Conservation (phyloP, 2,888 invertebrate species). For the Pristionchus fissidentatus region DNA sequence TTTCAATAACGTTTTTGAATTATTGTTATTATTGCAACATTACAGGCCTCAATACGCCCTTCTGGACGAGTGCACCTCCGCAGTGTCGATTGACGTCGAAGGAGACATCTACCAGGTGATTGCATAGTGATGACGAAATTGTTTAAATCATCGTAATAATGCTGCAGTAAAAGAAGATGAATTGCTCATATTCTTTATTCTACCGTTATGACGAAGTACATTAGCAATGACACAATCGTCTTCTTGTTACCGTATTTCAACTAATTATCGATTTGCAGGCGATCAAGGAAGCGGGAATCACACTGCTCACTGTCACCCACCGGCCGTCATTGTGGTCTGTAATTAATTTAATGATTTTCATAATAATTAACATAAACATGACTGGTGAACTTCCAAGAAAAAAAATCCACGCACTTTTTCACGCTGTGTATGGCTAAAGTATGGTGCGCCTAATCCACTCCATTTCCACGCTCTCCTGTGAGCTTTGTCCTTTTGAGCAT, state of each 20-base stretch:
- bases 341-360: constrained; percentile 13
- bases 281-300: constrained; percentile 82
- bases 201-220: neutral
- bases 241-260: neutral
- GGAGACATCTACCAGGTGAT: constrained; percentile 92
- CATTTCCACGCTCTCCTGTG: neutral
- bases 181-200: neutral
- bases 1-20: neutral
- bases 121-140: too few relatives aligned
- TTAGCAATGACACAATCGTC: neutral
- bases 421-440: too few relatives aligned
- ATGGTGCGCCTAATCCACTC: too few relatives aligned
- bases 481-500: neutral
- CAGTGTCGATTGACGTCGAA: constrained; percentile 98
- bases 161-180: neutral
- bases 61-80: constrained; percentile 97
- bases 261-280: neutral
- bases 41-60: constrained; percentile 94
- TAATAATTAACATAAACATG: too few relatives aligned
- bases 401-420: too few relatives aligned
- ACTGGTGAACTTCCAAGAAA: too few relatives aligned
- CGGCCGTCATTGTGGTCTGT: constrained; percentile 84
- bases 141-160: neutral
- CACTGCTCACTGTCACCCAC: constrained; percentile 96
- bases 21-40: too few relatives aligned